These are phyloP conservation scores for Babyrousa celebensis DNA, from an alignment of 2,797 vertebrate species.

Conservation along the genomic window DNA sequence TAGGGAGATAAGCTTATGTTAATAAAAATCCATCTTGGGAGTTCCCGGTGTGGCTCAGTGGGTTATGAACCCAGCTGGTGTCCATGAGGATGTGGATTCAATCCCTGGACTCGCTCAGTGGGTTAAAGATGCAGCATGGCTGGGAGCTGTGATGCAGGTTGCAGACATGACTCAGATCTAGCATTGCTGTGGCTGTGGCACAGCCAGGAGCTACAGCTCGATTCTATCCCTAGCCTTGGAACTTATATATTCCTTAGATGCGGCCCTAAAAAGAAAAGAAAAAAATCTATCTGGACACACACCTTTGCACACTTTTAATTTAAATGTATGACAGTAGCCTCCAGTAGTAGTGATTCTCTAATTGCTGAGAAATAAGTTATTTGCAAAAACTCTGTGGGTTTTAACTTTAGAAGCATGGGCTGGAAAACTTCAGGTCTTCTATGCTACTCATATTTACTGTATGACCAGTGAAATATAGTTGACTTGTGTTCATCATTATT, in stretches of 20 bases:
- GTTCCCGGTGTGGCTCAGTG: no score
- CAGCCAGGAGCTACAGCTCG: no score
- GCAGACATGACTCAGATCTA: no score
- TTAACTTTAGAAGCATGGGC: background rate
- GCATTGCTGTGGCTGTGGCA: no score
- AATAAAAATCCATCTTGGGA: background rate
- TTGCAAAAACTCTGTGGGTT: background rate
- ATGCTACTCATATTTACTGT: background rate
- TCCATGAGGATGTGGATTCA: no score
- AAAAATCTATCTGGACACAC: background rate
- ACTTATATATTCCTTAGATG: no score
- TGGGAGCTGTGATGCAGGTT: no score
- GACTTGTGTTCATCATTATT: background rate
- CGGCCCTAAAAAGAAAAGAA: no score
- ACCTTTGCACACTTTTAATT: background rate
- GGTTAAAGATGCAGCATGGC: no score
- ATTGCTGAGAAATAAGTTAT: conserved; percentile 11
- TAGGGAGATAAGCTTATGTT: background rate
- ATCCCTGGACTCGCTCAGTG: no score
- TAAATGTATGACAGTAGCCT: background rate
- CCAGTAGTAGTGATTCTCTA: background rate
- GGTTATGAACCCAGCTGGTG: no score
- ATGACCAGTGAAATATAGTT: background rate
- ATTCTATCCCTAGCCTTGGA: no score
- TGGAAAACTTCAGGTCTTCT: background rate